Conservation (phyloP, 2,113 vertebrate species). For the Pseudorhombus dupliciocellatus region DNA sequence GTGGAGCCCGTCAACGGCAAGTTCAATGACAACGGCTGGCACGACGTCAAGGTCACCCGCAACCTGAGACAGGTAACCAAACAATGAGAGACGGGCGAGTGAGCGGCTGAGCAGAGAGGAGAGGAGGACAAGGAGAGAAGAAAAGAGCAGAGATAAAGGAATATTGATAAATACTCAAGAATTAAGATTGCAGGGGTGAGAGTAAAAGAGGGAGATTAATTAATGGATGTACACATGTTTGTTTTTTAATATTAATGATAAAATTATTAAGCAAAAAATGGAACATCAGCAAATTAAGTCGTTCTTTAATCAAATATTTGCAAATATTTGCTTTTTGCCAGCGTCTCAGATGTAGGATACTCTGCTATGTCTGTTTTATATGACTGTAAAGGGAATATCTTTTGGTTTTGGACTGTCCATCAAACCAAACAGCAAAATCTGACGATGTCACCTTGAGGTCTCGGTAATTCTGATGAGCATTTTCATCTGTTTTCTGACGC, state of each 20-base stretch:
- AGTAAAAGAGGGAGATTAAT: neutral
- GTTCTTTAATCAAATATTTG: too few relatives aligned
- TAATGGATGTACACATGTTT: conserved; percentile 11
- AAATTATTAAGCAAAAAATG: neutral
- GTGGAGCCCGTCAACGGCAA: conserved; percentile 99
- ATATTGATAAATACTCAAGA: neutral
- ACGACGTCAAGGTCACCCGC: conserved; percentile 99
- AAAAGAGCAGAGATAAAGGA: neutral
- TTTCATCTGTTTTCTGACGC: too few relatives aligned
- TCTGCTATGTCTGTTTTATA: neutral
- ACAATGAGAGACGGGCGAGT: conserved; percentile 83
- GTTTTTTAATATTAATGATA: conserved; percentile 6
- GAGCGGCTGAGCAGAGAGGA: conserved; percentile 39
- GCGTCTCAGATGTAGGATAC: too few relatives aligned
- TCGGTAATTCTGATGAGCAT: neutral
- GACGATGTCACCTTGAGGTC: neutral
- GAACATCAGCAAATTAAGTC: neutral
- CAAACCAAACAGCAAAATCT: neutral
- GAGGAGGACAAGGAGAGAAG: conserved; percentile 11
- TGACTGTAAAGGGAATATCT: neutral
- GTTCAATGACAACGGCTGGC: conserved; percentile 99
- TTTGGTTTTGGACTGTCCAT: neutral
- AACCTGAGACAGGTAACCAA: conserved; percentile 99
- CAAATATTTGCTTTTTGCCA: too few relatives aligned
- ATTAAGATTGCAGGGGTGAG: neutral